A percentile compares a stretch with the other conserved stretches of the same genome.
phyloP scores from a whole-genome alignment of 2,113 vertebrate genomes.

The Myotis lucifugus region DNA sequence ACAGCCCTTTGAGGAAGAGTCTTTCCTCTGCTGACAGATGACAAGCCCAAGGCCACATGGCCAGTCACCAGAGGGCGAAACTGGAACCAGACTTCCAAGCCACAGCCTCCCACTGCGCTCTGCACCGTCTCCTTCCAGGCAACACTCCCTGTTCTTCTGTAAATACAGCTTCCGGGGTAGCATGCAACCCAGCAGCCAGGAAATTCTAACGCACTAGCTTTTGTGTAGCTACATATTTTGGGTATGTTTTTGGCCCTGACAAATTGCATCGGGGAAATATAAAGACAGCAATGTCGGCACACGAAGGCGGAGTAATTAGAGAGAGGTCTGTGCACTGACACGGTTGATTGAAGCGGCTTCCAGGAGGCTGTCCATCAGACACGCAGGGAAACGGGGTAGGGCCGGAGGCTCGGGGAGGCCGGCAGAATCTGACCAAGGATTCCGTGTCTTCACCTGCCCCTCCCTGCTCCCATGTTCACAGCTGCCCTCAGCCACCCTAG shows the following conservation, averaged over 20 bases:
- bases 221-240: not conserved
- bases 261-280: not conserved
- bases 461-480: not conserved
- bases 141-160: accelerated
- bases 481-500: not conserved
- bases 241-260: not conserved
- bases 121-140: not conserved
- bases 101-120: not conserved
- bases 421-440: not conserved
- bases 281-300: not conserved
- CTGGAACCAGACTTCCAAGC: not conserved
- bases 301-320: not conserved
- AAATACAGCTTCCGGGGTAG: not conserved
- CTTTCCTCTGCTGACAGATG: not conserved
- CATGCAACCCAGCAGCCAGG: not conserved
- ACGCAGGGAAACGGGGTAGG: not conserved
- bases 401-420: not conserved
- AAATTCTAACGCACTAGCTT: not conserved
- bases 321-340: not conserved
- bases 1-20: not conserved
- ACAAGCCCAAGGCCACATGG: not conserved
- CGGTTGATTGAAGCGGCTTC: not conserved
- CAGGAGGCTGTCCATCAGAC: not conserved
- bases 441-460: not conserved
- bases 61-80: not conserved